Percentiles rank a stretch among this genome's conserved stretches.
phyloP scores from a whole-genome alignment of 2,888 invertebrate species.

The Stenodera caucasica region DNA sequence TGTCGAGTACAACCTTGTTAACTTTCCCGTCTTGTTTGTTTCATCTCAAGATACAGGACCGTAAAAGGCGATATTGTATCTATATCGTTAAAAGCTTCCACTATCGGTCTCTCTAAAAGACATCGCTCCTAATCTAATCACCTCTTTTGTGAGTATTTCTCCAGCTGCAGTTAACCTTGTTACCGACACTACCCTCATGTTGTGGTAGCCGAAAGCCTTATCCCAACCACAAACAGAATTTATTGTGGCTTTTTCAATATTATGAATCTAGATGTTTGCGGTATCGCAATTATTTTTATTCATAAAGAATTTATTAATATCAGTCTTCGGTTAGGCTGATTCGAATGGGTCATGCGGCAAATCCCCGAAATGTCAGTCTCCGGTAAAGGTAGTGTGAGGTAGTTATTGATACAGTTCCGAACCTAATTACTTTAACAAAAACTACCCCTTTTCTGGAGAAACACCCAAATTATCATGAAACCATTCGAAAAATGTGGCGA shows the following conservation, averaged over 20 bases:
- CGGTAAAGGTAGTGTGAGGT: no score
- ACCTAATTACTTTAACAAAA: no score
- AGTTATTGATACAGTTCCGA: no score
- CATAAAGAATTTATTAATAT: no score
- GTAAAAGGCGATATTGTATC: slow-evolving; percentile 12
- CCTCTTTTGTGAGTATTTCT: not conserved
- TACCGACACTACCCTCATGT: slow-evolving; percentile 17
- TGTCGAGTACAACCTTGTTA: not conserved
- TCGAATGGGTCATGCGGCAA: no score
- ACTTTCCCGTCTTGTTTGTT: not conserved
- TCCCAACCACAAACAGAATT: slow-evolving; percentile 24
- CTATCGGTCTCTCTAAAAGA: slow-evolving; percentile 19
- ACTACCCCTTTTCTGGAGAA: no score
- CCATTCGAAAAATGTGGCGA: no score
- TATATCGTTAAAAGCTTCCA: slow-evolving; percentile 18
- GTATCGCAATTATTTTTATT: no score
- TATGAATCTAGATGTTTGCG: not conserved
- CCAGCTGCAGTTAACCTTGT: slow-evolving; percentile 23
- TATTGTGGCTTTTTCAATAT: slow-evolving; percentile 15
- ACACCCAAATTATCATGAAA: no score
- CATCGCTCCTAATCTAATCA: slow-evolving; percentile 24
- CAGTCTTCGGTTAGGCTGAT: no score
- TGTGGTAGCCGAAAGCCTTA: slow-evolving; percentile 23
- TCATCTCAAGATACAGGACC: slow-evolving; percentile 1
- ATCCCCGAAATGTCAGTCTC: no score